A percentile compares a stretch with the other conserved stretches of the same genome.
Conservation (phyloP, 2,888 invertebrate genomes). For the Apodemia zela region DNA sequence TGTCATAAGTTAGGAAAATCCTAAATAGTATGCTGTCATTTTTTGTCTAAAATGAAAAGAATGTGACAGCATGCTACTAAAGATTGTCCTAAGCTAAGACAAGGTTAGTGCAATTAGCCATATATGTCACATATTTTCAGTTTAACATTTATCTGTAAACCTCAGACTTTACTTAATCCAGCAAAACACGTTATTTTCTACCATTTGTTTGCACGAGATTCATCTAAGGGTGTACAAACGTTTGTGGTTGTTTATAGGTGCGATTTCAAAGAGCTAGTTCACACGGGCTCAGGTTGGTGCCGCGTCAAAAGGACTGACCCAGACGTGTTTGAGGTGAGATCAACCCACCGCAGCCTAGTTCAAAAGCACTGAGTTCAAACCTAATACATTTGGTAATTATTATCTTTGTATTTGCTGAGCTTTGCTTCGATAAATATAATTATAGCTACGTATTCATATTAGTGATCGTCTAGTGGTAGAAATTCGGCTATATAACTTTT, state of each 20-base stretch:
- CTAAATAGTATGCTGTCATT: too few relatives aligned
- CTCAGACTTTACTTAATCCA: constrained; percentile 10
- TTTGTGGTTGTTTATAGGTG: constrained; percentile 67
- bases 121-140: neutral
- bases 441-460: neutral
- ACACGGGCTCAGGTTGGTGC: constrained; percentile 44
- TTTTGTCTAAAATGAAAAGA: too few relatives aligned
- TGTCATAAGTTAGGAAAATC: too few relatives aligned
- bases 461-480: neutral
- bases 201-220: constrained; percentile 20
- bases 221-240: constrained; percentile 58
- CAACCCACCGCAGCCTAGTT: constrained; percentile 57
- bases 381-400: constrained; percentile 8
- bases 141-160: neutral
- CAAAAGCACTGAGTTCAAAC: constrained; percentile 8
- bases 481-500: too few relatives aligned
- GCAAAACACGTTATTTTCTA: constrained; percentile 1
- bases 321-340: constrained; percentile 50
- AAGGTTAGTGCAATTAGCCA: too few relatives aligned
- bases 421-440: neutral
- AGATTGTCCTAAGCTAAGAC: too few relatives aligned
- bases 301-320: constrained; percentile 59
- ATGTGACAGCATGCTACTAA: too few relatives aligned
- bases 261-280: constrained; percentile 70
- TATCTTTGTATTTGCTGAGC: neutral